Conservation (phyloP, 2,113 vertebrate genomes). For the Vimba vimba region DNA sequence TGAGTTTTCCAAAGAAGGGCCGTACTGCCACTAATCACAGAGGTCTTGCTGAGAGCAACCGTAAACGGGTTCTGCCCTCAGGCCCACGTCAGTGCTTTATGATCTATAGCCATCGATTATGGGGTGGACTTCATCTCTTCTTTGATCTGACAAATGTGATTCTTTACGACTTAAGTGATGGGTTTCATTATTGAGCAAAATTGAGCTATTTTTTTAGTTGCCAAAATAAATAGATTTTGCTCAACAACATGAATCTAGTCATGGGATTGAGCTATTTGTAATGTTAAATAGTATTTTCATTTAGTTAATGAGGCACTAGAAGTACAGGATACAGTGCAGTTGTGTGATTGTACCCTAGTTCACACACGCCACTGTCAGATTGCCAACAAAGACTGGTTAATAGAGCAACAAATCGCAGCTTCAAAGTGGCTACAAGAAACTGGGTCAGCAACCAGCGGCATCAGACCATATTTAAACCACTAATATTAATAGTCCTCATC, state of each 20-base stretch:
- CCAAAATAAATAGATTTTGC: neutral
- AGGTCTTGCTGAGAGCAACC: conserved; percentile 6
- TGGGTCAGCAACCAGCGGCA: conserved; percentile 25
- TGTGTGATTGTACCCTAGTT: conserved; percentile 24
- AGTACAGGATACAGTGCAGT: neutral
- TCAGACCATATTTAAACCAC: neutral
- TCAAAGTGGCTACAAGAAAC: conserved; percentile 25
- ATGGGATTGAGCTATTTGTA: neutral
- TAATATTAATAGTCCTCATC: neutral
- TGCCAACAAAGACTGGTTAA: conserved; percentile 43
- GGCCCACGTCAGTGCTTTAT: conserved; percentile 21
- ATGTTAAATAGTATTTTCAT: conserved; percentile 27
- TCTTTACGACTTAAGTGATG: conserved; percentile 35
- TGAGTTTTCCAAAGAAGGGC: conserved; percentile 47
- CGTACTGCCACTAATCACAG: conserved; percentile 56
- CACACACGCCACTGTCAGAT: conserved; percentile 21
- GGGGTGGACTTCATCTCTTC: conserved; percentile 34
- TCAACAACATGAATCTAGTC: neutral
- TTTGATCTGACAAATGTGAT: conserved; percentile 40
- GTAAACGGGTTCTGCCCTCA: conserved; percentile 23
- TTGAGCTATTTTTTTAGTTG: neutral
- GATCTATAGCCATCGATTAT: conserved; percentile 45
- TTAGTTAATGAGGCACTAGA: conserved; percentile 8
- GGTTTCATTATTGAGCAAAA: conserved; percentile 4
- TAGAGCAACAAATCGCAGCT: conserved; percentile 47